Conservation (phyloP, 2,888 invertebrate genomes). For the Auanema sp. region DNA sequence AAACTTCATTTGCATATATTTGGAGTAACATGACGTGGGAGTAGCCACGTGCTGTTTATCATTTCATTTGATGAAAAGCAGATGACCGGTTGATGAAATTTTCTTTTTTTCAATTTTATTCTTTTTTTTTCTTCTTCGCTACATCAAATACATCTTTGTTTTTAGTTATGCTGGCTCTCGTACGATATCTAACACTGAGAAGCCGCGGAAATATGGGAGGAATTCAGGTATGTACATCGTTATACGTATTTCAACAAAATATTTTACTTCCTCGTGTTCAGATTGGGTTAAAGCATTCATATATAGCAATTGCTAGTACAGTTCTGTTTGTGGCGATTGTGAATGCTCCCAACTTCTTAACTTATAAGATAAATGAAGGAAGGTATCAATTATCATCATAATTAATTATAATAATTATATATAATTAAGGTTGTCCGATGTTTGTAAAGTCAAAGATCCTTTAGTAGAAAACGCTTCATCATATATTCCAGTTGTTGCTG, state of each 20-base stretch:
- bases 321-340: conserved; percentile 47
- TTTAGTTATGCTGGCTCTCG: conserved; percentile 59
- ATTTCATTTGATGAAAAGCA: too few species aligned
- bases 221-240: conserved; percentile 39
- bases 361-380: conserved; percentile 59
- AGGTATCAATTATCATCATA: conserved; percentile 12
- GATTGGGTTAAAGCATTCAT: conserved; percentile 57
- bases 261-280: too few species aligned
- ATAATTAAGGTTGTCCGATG: conserved; percentile 34
- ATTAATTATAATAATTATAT: neutral
- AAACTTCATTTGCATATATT: too few species aligned
- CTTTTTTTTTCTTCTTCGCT: too few species aligned
- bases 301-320: conserved; percentile 57
- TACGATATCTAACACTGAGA: conserved; percentile 59
- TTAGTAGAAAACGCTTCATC: conserved; percentile 37
- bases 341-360: conserved; percentile 61
- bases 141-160: conserved; percentile 5
- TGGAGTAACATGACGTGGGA: too few species aligned
- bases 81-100: too few species aligned
- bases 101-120: too few species aligned
- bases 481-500: conserved; percentile 60
- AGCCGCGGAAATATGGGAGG: conserved; percentile 55
- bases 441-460: conserved; percentile 42
- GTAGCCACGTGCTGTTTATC: too few species aligned
- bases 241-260: too few species aligned